A percentile compares a stretch with the other conserved stretches of the same genome.
phyloP scores from a whole-genome alignment of 2,888 invertebrate genomes.

The Ochropleura plecta region DNA sequence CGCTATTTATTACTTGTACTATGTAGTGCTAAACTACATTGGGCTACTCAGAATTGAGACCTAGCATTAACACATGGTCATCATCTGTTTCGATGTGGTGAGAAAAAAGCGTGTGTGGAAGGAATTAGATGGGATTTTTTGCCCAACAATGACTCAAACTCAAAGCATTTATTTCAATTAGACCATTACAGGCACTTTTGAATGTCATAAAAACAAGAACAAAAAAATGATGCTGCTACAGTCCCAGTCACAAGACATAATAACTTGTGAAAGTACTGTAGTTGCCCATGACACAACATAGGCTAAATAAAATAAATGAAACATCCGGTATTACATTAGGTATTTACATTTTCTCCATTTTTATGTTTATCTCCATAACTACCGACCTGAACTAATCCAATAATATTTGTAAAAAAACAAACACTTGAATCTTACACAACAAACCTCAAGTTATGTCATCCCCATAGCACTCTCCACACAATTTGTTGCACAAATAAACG shows the following conservation, averaged over 20 bases:
- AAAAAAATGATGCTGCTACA: no score
- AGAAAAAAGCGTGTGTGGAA: no score
- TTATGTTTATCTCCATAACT: not conserved
- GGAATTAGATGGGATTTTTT: no score
- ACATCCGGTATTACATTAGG: not conserved
- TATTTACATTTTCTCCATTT: not conserved
- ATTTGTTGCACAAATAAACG: conserved; percentile 56
- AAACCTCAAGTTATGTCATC: conserved; percentile 46
- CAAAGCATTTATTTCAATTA: no score
- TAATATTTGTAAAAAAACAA: conserved; percentile 3
- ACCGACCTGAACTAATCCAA: not conserved
- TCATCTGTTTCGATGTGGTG: not conserved
- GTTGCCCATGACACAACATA: no score
- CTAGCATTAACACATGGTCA: not conserved
- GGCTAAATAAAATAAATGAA: no score
- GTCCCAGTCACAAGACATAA: no score
- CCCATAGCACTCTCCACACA: conserved; percentile 35
- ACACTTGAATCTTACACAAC: conserved; percentile 43
- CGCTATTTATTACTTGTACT: not conserved
- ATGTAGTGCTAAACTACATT: not conserved
- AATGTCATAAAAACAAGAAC: no score
- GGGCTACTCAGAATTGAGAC: not conserved
- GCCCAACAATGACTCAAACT: no score
- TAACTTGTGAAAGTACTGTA: no score
- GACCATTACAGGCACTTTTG: no score